Percentiles rank a stretch among this genome's conserved stretches.
Evolutionary conservation across 2,888 invertebrate species (phyloP).

Genomic region (Hydrotaea diabolus): DNA sequence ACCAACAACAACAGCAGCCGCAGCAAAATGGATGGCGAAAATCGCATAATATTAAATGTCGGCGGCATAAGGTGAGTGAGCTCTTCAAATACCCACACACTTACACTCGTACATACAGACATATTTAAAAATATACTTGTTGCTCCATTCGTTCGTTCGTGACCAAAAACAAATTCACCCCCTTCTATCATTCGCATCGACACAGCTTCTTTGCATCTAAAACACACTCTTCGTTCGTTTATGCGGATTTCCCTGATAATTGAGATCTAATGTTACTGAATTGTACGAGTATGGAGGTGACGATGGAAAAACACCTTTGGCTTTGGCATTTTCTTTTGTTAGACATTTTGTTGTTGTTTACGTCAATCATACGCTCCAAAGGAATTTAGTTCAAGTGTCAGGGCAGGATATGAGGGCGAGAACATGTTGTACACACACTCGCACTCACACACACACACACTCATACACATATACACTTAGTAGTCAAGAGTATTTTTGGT

Average conservation of each 20-base stretch:
- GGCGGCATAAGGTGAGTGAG: slow-evolving; percentile 89
- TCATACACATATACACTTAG: not conserved
- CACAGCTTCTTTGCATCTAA: not conserved
- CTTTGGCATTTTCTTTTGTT: not conserved
- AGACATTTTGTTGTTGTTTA: not conserved
- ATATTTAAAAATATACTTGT: not conserved
- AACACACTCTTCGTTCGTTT: not conserved
- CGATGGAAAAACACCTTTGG: not conserved
- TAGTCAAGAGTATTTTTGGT: slow-evolving; percentile 1
- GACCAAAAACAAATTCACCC: slow-evolving; percentile 9
- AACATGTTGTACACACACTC: too few relatives aligned
- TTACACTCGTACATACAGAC: too few relatives aligned
- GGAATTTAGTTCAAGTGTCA: slow-evolving; percentile 25
- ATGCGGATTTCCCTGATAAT: slow-evolving; percentile 10
- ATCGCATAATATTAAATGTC: slow-evolving; percentile 95
- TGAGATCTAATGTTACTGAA: not conserved
- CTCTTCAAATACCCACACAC: not conserved
- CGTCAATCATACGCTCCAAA: slow-evolving; percentile 24
- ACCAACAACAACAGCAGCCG: slow-evolving; percentile 29
- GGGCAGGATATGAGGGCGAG: slow-evolving; percentile 3
- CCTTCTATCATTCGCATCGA: not conserved
- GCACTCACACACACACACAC: too few relatives aligned
- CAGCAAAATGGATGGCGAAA: slow-evolving; percentile 90
- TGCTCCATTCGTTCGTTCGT: not conserved
- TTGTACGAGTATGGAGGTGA: not conserved